Evolutionary conservation across 2,888 invertebrate species (phyloP), one percentile per base, ranked within the genome.

Genomic region (Drosophila tripunctata): DNA sequence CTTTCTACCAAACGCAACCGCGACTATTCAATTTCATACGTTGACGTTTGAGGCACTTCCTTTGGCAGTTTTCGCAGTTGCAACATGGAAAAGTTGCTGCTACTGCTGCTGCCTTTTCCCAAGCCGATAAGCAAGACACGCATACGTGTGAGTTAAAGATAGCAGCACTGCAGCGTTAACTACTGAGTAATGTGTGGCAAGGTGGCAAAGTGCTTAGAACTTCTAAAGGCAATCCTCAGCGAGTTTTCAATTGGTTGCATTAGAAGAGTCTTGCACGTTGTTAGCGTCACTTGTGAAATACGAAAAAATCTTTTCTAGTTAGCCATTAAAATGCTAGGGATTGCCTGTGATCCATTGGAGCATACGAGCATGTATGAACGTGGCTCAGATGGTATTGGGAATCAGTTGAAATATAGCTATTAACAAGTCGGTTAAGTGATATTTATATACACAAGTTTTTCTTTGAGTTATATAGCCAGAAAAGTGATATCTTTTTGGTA

Each of bases 341-440:
- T 91, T 55, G 91, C 90, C 22, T 89, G 90, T 75, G 91, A 91
- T 89, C 91, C 91, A 12, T 91, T 93, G 40, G 92, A 93, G 76
- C 94, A 94, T 87, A 94, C 94, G 30, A 93, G 93, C 89, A 95
- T 95, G 90, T 95, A 94, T 88, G 93, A 92, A 68, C 92, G 93
- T n/a, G 91, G 81, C 67, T 82, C 81, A 43, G 85, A 85, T 57
- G 81, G 81, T 81, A 81, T 14, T 8, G 4, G 19, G 17, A 15
- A 3, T 40, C 3, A n/a, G n/a, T n/a, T 19, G 30, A 30, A 5
- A 14, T 0, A 8, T 19, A 22, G 1, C 10, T 7, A 31, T n/a
- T 15, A 14, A 0, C 8, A 8, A 5, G 41, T 10, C 14, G 17
- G 2, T n/a, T n/a, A n/a, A n/a, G n/a, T n/a, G n/a, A n/a, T n/a